Evolutionary conservation across 2,888 invertebrate species (phyloP), one percentile per base, ranked within the genome.

Genomic region (Mesodorylaimus sp.): DNA sequence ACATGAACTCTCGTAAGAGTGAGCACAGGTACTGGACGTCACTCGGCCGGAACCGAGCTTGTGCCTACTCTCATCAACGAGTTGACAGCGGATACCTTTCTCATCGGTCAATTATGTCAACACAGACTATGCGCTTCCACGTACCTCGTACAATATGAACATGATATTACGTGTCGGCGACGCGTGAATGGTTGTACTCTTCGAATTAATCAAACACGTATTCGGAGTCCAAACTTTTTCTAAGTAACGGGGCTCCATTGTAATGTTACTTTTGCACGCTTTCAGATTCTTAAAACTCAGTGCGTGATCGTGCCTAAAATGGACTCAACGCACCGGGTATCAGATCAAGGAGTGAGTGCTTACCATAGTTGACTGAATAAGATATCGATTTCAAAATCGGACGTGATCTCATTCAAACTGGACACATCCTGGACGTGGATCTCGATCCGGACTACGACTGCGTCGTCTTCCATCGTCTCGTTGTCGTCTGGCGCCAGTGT

Each of bases 371-470:
- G 50, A 23, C 61, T 60, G 59, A 63, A 64, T 32, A 64, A 54
- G 42, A 64, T 60, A 52, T 64, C 64, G 32, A 64, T 64, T 50
- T 64, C 61, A 52, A 65, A 65, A 54, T 65, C 65, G 32, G 60
- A 58, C 26, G 64, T 60, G 47, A 65, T 62, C 51, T 64, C 64
- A 54, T 64, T 64, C 50, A 64, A 52, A 24, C 59, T 59, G 32
- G 60, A 57, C 56, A 64, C 61, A 47, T 66, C 62, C 60, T 65
- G 54, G 24, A 50, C 45, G 28, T 50, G 50, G 24, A 50, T 50
- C 28, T 50, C 50, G 3, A 50, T 24, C 10, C 23, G 28, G 3
- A 50, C 50, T 2, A 26, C 5, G 3, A 50, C 43, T 3, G 32
- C 55, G 32, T 54, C 48, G 10, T 55, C 54, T 23, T 55, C 41